A percentile compares a stretch with the other conserved stretches of the same genome.
phyloP scores from a whole-genome alignment of 2,888 invertebrate species.

The Pollenia amentaria region DNA sequence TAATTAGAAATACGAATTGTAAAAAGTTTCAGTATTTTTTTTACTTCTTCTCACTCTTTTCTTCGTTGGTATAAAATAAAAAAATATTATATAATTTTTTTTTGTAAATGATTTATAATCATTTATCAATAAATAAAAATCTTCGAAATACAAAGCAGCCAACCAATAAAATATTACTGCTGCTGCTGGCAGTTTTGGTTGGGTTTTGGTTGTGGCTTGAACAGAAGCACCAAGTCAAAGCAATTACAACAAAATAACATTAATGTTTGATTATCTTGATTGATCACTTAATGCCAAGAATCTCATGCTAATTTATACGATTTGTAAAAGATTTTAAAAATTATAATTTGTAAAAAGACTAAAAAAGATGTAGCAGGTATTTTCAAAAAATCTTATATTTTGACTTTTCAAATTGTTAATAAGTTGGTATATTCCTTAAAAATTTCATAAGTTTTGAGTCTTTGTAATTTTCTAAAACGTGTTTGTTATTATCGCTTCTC shows the following conservation, averaged over 20 bases:
- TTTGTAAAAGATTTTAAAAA: slow-evolving; percentile 44
- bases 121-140: slow-evolving; percentile 69
- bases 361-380: background rate
- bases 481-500: too few species aligned
- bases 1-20: slow-evolving; percentile 68
- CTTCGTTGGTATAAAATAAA: background rate
- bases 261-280: slow-evolving; percentile 68
- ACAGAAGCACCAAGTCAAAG: slow-evolving; percentile 66
- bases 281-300: slow-evolving; percentile 62
- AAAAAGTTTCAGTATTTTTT: slow-evolving; percentile 8
- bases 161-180: slow-evolving; percentile 24
- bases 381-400: background rate
- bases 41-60: background rate
- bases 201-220: slow-evolving; percentile 10
- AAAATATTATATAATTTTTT: slow-evolving; percentile 7
- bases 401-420: too few species aligned
- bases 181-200: background rate
- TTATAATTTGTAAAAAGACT: background rate
- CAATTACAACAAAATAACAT: slow-evolving; percentile 68
- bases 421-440: too few species aligned
- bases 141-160: slow-evolving; percentile 28
- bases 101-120: slow-evolving; percentile 70
- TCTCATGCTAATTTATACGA: slow-evolving; percentile 50
- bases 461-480: too few species aligned
- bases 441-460: too few species aligned